These are phyloP conservation scores for Rhynchomys soricoides DNA, from an alignment of 2,113 vertebrate genomes.

Conservation along the genomic window DNA sequence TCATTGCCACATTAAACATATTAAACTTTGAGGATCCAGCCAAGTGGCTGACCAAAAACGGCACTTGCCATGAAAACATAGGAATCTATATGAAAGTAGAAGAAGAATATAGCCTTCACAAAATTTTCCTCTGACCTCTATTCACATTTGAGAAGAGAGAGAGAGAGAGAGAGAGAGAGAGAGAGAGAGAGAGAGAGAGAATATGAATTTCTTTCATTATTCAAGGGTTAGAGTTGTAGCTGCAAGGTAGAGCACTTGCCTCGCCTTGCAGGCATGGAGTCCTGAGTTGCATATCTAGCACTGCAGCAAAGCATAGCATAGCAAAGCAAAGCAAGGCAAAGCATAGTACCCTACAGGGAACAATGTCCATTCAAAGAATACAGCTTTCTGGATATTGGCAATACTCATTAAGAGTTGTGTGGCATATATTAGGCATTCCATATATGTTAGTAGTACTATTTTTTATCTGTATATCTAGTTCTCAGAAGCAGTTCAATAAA, in stretches of 20 bases:
- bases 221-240: not conserved
- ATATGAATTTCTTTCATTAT: not conserved
- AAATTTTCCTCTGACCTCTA: not conserved
- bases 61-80: not conserved
- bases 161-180: not conserved
- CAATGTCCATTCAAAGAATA: not conserved
- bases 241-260: not conserved
- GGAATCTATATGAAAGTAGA: not conserved
- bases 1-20: not conserved
- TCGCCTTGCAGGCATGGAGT: not conserved
- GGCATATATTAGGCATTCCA: accelerated
- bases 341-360: not conserved
- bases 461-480: too few relatives aligned
- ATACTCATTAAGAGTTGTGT: not conserved
- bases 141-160: too few relatives aligned
- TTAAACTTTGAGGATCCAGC: not conserved
- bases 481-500: not conserved
- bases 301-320: too few relatives aligned
- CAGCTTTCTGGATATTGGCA: not conserved
- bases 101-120: not conserved
- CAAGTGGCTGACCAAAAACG: not conserved
- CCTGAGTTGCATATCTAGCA: not conserved
- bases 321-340: too few relatives aligned
- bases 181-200: not conserved
- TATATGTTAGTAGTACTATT: accelerated